Evolutionary conservation across 2,113 vertebrate genomes (phyloP), one percentile per base, ranked within the genome.

Genomic region (Daboia siamensis): DNA sequence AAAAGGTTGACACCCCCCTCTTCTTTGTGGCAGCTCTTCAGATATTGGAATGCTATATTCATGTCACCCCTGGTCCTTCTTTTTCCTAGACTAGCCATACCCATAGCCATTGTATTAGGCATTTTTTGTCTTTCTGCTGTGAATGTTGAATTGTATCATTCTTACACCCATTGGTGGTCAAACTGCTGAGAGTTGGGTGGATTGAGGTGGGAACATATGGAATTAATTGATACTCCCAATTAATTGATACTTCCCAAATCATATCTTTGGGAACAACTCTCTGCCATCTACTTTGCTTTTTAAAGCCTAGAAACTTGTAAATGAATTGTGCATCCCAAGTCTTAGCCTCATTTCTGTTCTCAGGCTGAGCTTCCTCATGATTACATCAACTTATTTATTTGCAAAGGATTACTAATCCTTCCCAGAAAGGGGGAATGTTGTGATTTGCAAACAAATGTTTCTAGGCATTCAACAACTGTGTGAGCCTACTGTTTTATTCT

Each of bases 401-500:
- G 13, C 29, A 33, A 23, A 44, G 33, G 74, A 80, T 80, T 80
- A 80, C 3, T 39, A 80, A 39, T 80, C 69, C 33, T 80, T 52
- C 11, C 24, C 46, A 87, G 12, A 29, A 52, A 26, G 23, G 86
- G 23, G 46, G 21, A 29, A 52, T 15, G 94, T 89, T 90, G 7
- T 94, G 95, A 88, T 94, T 93, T 94, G 39, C 5, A 24, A 26
- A 48, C 90, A 48, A 33, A 85, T 92, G 94, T 95, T 93, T 93
- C 94, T 94, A 95, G 88, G 61, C 93, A 88, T 94, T 90, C 91
- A 29, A 92, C 8, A 20, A 90, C 90, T 55, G 90, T 93, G 95
- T 93, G 94, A 95, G 90, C 92, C 86, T 55, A 15, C 94, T 95
- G 33, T 96, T 94, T 93, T n/a, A 69, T 95, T 94, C 85, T 0